Conservation (phyloP, 2,113 vertebrate species). For the Entomyzon cyanotis region DNA sequence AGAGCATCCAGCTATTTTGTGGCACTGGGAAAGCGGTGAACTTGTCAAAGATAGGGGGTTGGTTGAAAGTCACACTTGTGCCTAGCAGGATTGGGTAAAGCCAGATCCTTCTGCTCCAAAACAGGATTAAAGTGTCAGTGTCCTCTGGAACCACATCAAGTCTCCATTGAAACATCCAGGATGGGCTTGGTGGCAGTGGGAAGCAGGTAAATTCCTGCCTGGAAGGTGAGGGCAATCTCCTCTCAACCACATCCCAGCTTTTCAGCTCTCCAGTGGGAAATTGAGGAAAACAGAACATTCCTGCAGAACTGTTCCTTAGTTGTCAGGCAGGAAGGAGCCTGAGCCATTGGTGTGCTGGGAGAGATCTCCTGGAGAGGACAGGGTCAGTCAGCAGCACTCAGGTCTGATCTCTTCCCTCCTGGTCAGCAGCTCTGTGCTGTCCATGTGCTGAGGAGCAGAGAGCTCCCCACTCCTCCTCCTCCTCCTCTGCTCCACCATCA, state of each 20-base stretch:
- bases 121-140: neutral
- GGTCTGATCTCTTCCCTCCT: fast-evolving
- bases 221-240: neutral
- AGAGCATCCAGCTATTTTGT: neutral
- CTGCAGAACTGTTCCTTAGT: neutral
- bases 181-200: neutral
- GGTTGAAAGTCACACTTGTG: neutral
- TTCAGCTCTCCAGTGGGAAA: neutral
- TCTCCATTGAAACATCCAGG: neutral
- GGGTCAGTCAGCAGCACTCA: neutral
- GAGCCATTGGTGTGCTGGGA: neutral
- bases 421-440: neutral
- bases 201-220: neutral
- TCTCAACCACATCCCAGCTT: neutral
- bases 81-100: neutral
- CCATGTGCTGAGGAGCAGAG: neutral
- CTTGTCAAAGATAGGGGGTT: neutral
- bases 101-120: neutral
- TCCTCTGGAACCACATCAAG: neutral
- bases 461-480: neutral
- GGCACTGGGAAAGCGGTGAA: neutral
- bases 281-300: neutral
- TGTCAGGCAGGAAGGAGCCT: neutral
- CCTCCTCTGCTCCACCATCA: neutral
- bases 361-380: neutral